Percentiles rank a stretch among this genome's conserved stretches.
Conservation (phyloP, 2,888 invertebrate genomes). For the Luperina nickerlii region DNA sequence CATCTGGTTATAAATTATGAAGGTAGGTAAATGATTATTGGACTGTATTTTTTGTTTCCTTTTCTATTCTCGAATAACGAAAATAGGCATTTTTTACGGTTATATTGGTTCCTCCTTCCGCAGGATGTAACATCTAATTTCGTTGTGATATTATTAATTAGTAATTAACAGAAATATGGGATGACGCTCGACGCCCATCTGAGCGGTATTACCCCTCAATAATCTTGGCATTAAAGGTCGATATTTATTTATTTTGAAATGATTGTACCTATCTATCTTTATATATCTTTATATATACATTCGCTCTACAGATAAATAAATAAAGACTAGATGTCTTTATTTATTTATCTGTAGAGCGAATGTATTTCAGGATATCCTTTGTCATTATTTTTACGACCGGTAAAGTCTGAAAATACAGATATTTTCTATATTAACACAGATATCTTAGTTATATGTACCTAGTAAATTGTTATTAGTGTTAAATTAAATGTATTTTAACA, state of each 20-base stretch:
- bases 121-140: constrained; percentile 21
- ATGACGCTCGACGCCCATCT: neutral
- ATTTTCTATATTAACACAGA: neutral
- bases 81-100: neutral
- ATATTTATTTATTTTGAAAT: constrained; percentile 1
- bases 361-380: neutral
- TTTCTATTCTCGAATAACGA: neutral
- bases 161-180: neutral
- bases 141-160: neutral
- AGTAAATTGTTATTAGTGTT: no score
- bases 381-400: neutral
- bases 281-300: no score
- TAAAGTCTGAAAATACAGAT: neutral
- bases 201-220: constrained; percentile 6
- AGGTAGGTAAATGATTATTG: constrained; percentile 10
- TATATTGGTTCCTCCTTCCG: neutral
- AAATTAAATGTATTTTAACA: neutral
- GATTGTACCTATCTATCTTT: neutral
- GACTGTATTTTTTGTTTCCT: constrained; percentile 11
- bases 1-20: constrained; percentile 38
- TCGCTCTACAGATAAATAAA: no score
- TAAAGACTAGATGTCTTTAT: no score
- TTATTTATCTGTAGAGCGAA: neutral
- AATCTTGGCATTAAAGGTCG: neutral
- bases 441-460: neutral